phyloP scores from a whole-genome alignment of 2,113 vertebrate species.

The Smithornis capensis region DNA sequence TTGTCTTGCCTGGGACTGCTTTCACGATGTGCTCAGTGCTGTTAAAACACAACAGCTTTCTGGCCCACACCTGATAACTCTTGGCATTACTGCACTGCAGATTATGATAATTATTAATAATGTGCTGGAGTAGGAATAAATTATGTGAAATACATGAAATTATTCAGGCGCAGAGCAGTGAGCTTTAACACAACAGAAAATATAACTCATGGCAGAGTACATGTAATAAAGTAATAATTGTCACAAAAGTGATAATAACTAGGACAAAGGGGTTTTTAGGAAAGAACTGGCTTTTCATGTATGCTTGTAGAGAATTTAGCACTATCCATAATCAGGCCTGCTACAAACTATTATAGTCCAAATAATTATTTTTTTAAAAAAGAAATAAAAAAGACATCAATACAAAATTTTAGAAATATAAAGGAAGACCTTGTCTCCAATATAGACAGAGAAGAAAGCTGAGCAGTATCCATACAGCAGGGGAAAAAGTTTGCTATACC shows the following conservation, averaged over 20 bases:
- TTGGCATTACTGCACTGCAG: neutral
- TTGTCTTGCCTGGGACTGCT: neutral
- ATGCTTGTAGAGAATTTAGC: neutral
- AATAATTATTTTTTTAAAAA: neutral
- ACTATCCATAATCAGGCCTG: neutral
- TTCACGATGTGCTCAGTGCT: neutral
- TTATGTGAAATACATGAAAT: neutral
- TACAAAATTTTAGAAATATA: neutral
- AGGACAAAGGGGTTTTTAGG: neutral
- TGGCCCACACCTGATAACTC: neutral
- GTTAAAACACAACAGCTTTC: neutral
- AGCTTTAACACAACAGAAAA: neutral
- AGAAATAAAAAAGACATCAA: neutral
- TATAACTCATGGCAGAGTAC: neutral
- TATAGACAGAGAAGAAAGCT: too few relatives aligned
- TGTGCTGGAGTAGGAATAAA: neutral
- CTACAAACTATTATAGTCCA: neutral
- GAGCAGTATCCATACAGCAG: neutral
- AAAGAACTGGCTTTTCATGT: neutral
- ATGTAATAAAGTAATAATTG: neutral
- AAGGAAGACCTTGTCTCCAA: neutral
- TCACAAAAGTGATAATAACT: neutral
- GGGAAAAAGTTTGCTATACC: neutral
- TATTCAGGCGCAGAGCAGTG: neutral
- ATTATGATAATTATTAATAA: conserved; percentile 48